phyloP scores from a whole-genome alignment of 2,888 invertebrate species.

The Agrenia bidenticulata region DNA sequence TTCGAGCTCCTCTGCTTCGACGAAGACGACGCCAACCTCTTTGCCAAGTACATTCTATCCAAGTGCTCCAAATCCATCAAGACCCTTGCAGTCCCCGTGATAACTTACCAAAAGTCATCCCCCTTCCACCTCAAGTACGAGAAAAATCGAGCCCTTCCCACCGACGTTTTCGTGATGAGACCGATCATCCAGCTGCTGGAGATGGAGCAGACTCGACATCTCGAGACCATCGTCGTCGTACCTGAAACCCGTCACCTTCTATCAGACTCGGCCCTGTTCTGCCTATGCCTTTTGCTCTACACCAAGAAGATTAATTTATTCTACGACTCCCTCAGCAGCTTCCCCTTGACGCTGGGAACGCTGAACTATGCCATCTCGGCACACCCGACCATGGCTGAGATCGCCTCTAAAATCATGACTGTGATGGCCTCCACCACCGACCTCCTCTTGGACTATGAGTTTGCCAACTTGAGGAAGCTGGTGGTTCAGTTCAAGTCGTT shows the following conservation, averaged over 20 bases:
- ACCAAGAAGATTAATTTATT: neutral
- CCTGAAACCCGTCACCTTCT: neutral
- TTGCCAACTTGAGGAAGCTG: constrained; percentile 7
- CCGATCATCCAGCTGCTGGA: constrained; percentile 2
- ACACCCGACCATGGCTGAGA: neutral
- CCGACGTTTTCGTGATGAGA: neutral
- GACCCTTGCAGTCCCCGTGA: neutral
- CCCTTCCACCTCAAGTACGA: constrained; percentile 5
- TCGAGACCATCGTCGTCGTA: constrained; percentile 3
- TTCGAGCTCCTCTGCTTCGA: no score
- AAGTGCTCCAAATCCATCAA: neutral
- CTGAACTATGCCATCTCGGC: neutral
- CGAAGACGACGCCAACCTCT: no score
- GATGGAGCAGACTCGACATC: neutral
- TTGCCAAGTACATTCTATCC: neutral
- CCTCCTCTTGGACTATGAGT: constrained; percentile 4
- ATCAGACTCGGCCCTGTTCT: constrained; percentile 1
- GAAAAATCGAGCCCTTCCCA: neutral
- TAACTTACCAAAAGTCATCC: neutral
- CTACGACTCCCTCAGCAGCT: neutral
- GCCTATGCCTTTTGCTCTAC: neutral
- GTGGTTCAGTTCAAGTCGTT: constrained; percentile 1
- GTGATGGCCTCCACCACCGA: constrained; percentile 12
- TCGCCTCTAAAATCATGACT: constrained; percentile 4
- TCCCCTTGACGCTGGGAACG: neutral